Evolutionary conservation across 2,797 vertebrate species (phyloP), one percentile per base, ranked within the genome.

Genomic region (Danio choprae): DNA sequence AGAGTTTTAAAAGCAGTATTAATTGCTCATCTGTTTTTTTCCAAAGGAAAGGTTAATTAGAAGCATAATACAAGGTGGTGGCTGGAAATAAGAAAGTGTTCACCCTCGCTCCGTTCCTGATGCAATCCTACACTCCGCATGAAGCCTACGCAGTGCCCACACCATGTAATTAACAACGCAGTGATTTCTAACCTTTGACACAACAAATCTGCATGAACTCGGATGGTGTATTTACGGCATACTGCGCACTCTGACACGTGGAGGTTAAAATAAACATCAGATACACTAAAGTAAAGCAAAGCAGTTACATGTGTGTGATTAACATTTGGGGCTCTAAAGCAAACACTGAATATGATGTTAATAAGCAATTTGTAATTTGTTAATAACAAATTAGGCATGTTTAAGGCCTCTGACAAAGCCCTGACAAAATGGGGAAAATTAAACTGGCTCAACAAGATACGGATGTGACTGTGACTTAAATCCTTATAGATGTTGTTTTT

Each of bases 21-120:
- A 89, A 89, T 88, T 88, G 83, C 84, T 74, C 78, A 67, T 86
- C 73, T 87, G 50, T 87, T 86, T 88, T 86, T 88, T 80, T 81
- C 75, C 69, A 83, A 84, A 79, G 81, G 60, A 87, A 84, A 86
- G 80, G 68, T 77, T 86, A 86, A 88, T 90, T 81, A 72, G 67
- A 83, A 46, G 75, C 77, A 76, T 83, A 48, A 63, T 55, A 75
- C 38, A 74, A 60, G 12, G 43, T 69, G 22, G 51, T 67, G 69
- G 50, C 46, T 55, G 44, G 50, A 62, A 76, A 64, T 60, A 44
- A 59, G 51, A 36, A 53, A 74, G 56, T 58, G 65, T 3, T 48
- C 59, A 44, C 29, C 41, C 70, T 59, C 40, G n/a, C 43, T 58
- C 76, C 8, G 18, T 18, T 53, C 51, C 41, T 68, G 59, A 63